Conservation (phyloP, 2,888 invertebrate species). For the Lepidocyrtoides sp. region DNA sequence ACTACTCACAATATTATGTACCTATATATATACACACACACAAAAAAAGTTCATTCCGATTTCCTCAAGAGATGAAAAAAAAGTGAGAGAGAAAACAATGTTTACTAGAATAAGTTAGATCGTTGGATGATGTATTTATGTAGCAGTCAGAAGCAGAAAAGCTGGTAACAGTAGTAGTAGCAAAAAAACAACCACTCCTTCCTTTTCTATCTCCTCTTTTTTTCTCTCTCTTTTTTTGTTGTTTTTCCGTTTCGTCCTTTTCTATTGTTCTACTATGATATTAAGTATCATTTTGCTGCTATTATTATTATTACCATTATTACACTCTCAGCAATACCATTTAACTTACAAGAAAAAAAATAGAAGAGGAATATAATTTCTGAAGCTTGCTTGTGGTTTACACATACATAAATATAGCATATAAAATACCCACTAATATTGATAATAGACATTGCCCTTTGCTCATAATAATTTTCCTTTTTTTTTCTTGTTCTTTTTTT, state of each 20-base stretch:
- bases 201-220: slow-evolving; percentile 49
- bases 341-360: slow-evolving; percentile 9
- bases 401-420: background rate
- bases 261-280: slow-evolving; percentile 19
- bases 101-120: slow-evolving; percentile 55
- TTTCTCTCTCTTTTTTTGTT: slow-evolving; percentile 2
- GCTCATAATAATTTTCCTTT: slow-evolving; percentile 44
- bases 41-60: slow-evolving; percentile 58
- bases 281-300: slow-evolving; percentile 72
- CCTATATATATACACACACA: background rate
- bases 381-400: background rate
- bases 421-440: slow-evolving; percentile 5
- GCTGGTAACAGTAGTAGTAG: slow-evolving; percentile 60
- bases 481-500: slow-evolving; percentile 30
- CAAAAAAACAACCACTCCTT: slow-evolving; percentile 76
- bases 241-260: slow-evolving; percentile 41
- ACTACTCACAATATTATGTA: no score
- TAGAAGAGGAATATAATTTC: background rate
- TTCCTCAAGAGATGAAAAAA: slow-evolving; percentile 61
- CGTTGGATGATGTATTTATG: slow-evolving; percentile 68
- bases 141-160: slow-evolving; percentile 51
- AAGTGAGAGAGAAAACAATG: slow-evolving; percentile 50
- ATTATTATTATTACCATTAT: slow-evolving; percentile 52
- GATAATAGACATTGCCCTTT: background rate
- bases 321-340: slow-evolving; percentile 23